phyloP scores from a whole-genome alignment of 2,113 vertebrate genomes.

The Proterorhinus semilunaris region DNA sequence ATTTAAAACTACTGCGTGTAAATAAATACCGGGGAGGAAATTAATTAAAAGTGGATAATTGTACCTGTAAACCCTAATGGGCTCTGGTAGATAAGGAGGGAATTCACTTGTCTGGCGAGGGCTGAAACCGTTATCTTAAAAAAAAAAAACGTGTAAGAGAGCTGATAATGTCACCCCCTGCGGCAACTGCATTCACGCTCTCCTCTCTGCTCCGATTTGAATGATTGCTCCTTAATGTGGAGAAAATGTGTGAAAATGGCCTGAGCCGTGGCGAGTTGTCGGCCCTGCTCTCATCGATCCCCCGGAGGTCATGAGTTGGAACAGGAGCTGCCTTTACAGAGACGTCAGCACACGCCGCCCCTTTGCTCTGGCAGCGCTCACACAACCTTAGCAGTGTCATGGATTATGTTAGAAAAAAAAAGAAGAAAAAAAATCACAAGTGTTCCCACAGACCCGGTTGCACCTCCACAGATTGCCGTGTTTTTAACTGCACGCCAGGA shows the following conservation, averaged over 20 bases:
- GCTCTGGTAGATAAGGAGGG: background rate
- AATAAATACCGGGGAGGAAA: background rate
- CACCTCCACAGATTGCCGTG: conserved; percentile 20
- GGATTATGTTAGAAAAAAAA: conserved; percentile 50
- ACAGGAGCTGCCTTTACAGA: conserved; percentile 14
- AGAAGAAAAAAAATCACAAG: conserved; percentile 36
- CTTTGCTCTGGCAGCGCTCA: conserved; percentile 19
- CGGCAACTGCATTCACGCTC: conserved; percentile 17
- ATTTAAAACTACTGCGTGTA: too few relatives aligned
- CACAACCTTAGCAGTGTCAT: conserved; percentile 49
- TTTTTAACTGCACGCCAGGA: conserved; percentile 3
- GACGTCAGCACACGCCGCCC: conserved; percentile 26
- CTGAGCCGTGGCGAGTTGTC: conserved; percentile 39
- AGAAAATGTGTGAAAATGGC: conserved; percentile 58
- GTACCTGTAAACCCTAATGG: background rate
- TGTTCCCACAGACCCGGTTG: conserved; percentile 23
- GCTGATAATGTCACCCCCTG: conserved; percentile 32
- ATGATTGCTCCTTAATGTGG: conserved; percentile 13
- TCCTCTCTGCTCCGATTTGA: conserved; percentile 43
- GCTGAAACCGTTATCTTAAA: conserved; percentile 23
- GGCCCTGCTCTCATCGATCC: conserved; percentile 43
- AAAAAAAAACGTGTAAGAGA: conserved; percentile 16
- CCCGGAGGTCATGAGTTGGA: conserved; percentile 48
- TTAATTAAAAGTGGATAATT: background rate
- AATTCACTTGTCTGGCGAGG: background rate